phyloP scores from a whole-genome alignment of 2,113 vertebrate genomes.

The Sarotherodon lohbergeri region DNA sequence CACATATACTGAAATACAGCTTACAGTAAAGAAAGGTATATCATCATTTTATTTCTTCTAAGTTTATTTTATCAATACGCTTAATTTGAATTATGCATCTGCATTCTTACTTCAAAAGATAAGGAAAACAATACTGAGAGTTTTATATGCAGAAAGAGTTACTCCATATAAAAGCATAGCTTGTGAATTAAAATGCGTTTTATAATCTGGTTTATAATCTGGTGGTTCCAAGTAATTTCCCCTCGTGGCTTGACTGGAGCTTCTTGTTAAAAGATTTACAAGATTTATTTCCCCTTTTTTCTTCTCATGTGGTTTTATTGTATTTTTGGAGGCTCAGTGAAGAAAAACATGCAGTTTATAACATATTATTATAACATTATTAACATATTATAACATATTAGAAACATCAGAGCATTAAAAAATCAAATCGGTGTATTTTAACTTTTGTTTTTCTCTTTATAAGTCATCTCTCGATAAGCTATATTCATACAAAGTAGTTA shows the following conservation, averaged over 20 bases:
- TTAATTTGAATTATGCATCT: not conserved
- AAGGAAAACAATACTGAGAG: too few relatives aligned
- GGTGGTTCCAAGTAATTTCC: not conserved
- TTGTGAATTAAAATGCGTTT: not conserved
- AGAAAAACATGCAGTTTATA: not conserved
- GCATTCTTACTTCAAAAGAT: not conserved
- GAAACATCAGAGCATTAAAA: not conserved
- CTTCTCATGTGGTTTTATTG: not conserved
- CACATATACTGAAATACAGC: conserved; percentile 5
- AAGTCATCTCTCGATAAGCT: not conserved
- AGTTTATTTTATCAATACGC: not conserved
- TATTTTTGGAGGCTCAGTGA: not conserved
- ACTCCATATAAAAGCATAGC: not conserved
- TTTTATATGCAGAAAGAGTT: not conserved
- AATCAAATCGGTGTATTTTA: not conserved
- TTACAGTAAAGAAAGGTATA: conserved; percentile 32
- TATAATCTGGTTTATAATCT: not conserved
- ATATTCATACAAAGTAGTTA: not conserved
- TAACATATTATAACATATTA: not conserved
- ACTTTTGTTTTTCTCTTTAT: not conserved
- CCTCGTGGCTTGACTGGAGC: not conserved
- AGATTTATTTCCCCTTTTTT: not conserved
- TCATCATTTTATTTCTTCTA: not conserved
- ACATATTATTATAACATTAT: not conserved
- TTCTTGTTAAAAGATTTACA: not conserved